Base-by-base conservation (phyloP, 2,113 vertebrate species). In the Chlorodrepanis virens region DNA sequence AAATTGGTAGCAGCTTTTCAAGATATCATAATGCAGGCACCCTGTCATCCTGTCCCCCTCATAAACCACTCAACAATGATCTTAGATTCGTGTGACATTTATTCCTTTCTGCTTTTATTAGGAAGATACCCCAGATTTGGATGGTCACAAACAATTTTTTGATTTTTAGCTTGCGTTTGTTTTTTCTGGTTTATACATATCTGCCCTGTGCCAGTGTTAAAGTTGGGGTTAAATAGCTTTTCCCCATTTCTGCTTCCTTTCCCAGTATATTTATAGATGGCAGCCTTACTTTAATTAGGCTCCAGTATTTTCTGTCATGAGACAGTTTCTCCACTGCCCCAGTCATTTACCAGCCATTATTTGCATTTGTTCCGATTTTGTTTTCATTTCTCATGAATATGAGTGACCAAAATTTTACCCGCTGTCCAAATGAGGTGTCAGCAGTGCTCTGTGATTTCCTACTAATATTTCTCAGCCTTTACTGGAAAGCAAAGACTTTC, bases 201-300 rank as follows among this genome's bases (percentile, higher is more conserved):
- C 52, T 78, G 27, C 53, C 21, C 56, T 47, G 7, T 71, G 52
- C 47, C 1, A 1, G 9, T 63, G 24, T 37, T 75, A 35, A 71
- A 76, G 29, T 75, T 89, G 64, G 9, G 35, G 60, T 87, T 87
- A 84, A 97, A 68, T 45, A 83, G 27, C 19, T 82, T 5, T 76
- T 84, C 19, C 45, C 14, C 19, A 20, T 49, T 92, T 71, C 63
- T 86, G 10, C 49, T 76, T 67, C 74, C 45, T 74, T 87, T 49
- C 31, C 39, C 42, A 45, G 47, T 57, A 11, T 56, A 75, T 82
- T 94, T 87, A 47, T 82, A 91, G 65, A 54, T 60, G 22, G 24
- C 39, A 67, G 18, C 24, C 44, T 87, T 49, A 27, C 29, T 87
- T 78, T 84, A 64, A 52, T 93, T 63, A 64, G 57, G 14, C 12